These are phyloP conservation scores for Selene dorsalis DNA, from an alignment of 2,797 vertebrate genomes.

Conservation along the genomic window DNA sequence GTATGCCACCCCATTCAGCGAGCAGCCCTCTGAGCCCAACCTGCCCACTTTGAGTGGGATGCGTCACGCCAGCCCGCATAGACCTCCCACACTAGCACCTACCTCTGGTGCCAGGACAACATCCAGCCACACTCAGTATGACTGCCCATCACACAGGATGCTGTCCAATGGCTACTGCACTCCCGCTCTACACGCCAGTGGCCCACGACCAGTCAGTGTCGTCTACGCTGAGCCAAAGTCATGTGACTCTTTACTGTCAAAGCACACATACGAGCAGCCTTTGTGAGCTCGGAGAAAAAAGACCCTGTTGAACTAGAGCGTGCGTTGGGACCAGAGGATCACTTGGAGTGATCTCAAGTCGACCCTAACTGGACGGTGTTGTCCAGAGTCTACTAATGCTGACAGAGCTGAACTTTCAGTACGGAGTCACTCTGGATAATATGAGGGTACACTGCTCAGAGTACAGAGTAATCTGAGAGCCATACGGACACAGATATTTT, in stretches of 20 bases:
- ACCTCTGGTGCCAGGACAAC: conserved; percentile 9
- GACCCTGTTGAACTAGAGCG: conserved; percentile 32
- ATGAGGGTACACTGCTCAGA: conserved; percentile 27
- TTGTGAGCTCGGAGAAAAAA: conserved; percentile 59
- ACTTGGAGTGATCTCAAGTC: conserved; percentile 31
- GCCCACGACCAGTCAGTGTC: conserved; percentile 42
- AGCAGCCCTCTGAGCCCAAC: conserved; percentile 69
- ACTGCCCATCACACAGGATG: conserved; percentile 81
- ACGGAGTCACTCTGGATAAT: conserved; percentile 44
- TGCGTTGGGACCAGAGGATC: conserved; percentile 29
- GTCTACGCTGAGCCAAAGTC: conserved; percentile 75
- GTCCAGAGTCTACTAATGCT: conserved; percentile 39
- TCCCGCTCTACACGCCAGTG: conserved; percentile 61
- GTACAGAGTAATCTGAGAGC: conserved; percentile 46
- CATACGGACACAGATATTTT: conserved; percentile 41
- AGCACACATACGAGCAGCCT: conserved; percentile 71
- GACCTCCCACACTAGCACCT: conserved; percentile 16
- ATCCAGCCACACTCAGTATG: conserved; percentile 72
- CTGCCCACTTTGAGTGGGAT: conserved; percentile 5
- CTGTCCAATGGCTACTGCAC: conserved; percentile 84
- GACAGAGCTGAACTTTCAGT: conserved; percentile 23
- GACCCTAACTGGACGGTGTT: conserved; percentile 42
- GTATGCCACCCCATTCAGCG: conserved; percentile 88
- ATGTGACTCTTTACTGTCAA: conserved; percentile 66
- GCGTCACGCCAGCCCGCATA: conserved; percentile 29